Evolutionary conservation across 2,797 vertebrate genomes (phyloP).

Genomic region (Brotogeris chrysoptera): DNA sequence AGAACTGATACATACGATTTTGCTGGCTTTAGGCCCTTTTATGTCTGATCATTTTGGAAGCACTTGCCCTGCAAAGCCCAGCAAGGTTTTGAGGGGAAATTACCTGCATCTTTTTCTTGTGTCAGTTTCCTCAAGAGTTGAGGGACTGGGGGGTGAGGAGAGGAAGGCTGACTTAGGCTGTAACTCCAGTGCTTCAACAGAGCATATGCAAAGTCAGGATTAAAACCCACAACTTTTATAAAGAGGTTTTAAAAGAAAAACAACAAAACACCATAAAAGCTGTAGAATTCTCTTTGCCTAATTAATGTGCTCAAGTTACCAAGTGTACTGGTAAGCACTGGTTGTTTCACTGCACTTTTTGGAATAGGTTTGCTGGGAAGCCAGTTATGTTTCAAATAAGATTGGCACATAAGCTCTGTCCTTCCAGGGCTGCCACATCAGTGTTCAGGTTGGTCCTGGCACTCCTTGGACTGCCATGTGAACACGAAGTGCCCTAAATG

Average conservation of each 20-base stretch:
- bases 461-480: not conserved
- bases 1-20: accelerated
- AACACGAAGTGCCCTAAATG: not conserved
- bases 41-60: not conserved
- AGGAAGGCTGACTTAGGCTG: not conserved
- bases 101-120: not conserved
- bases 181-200: not conserved
- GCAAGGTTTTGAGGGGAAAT: not conserved
- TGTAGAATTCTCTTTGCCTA: not conserved
- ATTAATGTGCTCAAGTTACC: not conserved
- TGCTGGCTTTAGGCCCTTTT: not conserved
- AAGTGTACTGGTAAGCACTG: not conserved
- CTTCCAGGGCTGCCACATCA: not conserved
- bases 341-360: not conserved
- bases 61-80: not conserved
- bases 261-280: not conserved
- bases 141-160: not conserved
- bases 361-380: not conserved
- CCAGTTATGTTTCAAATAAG: not conserved
- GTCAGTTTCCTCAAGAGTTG: not conserved
- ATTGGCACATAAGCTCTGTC: not conserved
- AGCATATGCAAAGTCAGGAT: not conserved
- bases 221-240: not conserved
- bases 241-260: not conserved
- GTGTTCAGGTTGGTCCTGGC: not conserved